A percentile compares a stretch with the other conserved stretches of the same genome.
Evolutionary conservation across 2,113 vertebrate genomes (phyloP).

Genomic region (Thermophis baileyi): DNA sequence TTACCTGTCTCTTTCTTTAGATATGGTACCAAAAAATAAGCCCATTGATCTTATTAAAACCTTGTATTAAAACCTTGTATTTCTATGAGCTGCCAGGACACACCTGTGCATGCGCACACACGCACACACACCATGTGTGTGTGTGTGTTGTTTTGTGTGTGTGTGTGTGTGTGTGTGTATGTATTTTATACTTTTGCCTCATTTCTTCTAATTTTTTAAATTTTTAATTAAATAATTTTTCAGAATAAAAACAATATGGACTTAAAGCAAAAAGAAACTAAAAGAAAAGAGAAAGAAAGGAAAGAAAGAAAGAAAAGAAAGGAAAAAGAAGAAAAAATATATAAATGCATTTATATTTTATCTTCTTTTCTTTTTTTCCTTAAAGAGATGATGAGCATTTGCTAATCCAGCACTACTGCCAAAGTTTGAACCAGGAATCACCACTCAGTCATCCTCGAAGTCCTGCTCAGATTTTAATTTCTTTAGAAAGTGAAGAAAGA

Average conservation of each 20-base stretch:
- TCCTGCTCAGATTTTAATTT: conserved; percentile 98
- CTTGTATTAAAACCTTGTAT: too few species aligned
- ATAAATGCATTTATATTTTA: conserved; percentile 47
- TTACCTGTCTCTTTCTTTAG: not conserved
- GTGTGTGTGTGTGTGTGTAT: not conserved
- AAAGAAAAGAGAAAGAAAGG: not conserved
- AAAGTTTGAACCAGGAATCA: conserved; percentile 99
- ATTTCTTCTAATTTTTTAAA: not conserved
- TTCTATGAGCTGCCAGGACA: not conserved
- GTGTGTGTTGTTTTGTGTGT: not conserved
- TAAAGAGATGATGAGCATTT: conserved; percentile 98
- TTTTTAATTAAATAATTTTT: not conserved
- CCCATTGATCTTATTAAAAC: not conserved
- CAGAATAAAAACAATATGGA: not conserved
- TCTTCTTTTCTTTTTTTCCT: conserved; percentile 56
- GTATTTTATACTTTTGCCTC: not conserved
- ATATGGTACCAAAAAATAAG: not conserved
- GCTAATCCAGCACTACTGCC: conserved; percentile 99
- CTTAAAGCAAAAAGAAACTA: not conserved
- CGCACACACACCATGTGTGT: not conserved
- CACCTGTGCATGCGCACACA: rapidly evolving
- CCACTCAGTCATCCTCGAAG: conserved; percentile 88
- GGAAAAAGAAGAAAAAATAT: not conserved
- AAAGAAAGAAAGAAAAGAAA: not conserved
- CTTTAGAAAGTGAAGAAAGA: conserved; percentile 97